These are phyloP conservation scores for Gila orcuttii DNA, from an alignment of 2,113 vertebrate species.

Conservation along the genomic window DNA sequence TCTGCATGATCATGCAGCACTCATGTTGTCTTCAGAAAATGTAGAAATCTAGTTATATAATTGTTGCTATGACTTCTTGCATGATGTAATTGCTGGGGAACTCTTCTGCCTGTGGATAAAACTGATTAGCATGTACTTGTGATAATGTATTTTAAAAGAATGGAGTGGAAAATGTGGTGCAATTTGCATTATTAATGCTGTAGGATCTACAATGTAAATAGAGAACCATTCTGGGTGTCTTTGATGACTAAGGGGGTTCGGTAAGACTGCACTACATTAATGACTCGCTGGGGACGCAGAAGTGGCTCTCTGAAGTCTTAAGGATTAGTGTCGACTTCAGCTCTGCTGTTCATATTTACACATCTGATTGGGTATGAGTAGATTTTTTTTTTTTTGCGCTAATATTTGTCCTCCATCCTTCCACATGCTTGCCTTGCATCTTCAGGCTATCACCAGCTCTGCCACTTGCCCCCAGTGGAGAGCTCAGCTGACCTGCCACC, in stretches of 20 bases:
- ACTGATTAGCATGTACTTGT: conserved; percentile 21
- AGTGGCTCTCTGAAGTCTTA: conserved; percentile 27
- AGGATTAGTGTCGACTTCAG: conserved; percentile 48
- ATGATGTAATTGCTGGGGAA: conserved; percentile 2
- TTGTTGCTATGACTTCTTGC: not conserved
- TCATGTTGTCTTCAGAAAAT: not conserved
- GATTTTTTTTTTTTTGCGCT: conserved; percentile 12
- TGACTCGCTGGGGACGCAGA: conserved; percentile 43
- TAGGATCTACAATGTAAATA: conserved; percentile 40
- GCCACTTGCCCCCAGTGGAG: conserved; percentile 87
- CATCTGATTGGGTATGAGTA: conserved; percentile 36
- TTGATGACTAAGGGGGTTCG: conserved; percentile 22
- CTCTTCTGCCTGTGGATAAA: conserved; percentile 8
- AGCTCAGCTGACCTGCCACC: conserved; percentile 72
- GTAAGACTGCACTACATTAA: conserved; percentile 35
- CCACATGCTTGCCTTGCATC: conserved; percentile 17
- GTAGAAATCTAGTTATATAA: not conserved
- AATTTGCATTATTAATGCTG: conserved; percentile 24
- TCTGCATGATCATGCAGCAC: not conserved
- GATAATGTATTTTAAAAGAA: conserved; percentile 31
- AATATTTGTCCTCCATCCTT: conserved; percentile 16
- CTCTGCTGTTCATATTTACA: conserved; percentile 51
- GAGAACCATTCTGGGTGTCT: conserved; percentile 41
- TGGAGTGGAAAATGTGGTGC: conserved; percentile 29
- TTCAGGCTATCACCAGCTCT: conserved; percentile 94